Conservation (phyloP, 2,888 invertebrate species). For the Brachyptera putata region DNA sequence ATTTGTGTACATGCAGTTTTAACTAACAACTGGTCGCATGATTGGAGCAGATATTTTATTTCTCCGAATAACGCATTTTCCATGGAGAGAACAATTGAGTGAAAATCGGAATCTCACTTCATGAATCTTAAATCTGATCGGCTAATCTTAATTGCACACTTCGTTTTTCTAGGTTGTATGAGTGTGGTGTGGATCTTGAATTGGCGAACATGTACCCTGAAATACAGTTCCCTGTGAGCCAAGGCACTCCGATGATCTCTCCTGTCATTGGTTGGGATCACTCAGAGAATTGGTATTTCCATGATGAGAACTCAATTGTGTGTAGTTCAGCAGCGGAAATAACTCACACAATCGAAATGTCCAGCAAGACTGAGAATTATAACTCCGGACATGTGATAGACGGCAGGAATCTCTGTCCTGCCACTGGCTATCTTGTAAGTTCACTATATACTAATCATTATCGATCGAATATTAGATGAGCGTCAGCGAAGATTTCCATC, state of each 20-base stretch:
- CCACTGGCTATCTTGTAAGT: slow-evolving; percentile 71
- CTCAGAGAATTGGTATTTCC: slow-evolving; percentile 63
- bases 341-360: neutral
- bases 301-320: slow-evolving; percentile 20
- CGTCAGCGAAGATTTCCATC: neutral
- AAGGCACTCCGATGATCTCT: slow-evolving; percentile 79
- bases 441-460: neutral
- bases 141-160: too few relatives aligned
- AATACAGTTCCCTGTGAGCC: slow-evolving; percentile 76
- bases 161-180: slow-evolving; percentile 64
- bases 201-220: slow-evolving; percentile 72
- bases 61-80: too few relatives aligned
- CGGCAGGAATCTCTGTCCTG: slow-evolving; percentile 75
- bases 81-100: too few relatives aligned
- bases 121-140: too few relatives aligned
- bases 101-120: too few relatives aligned
- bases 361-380: slow-evolving; percentile 15
- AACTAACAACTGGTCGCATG: too few relatives aligned
- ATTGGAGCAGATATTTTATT: too few relatives aligned
- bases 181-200: slow-evolving; percentile 69
- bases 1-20: too few relatives aligned
- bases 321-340: slow-evolving; percentile 8
- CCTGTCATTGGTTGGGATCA: slow-evolving; percentile 89
- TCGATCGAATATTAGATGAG: too few relatives aligned
- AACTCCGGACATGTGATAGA: slow-evolving; percentile 46